Conservation (phyloP, 1,140 invertebrate species). For the Trachymyrmex cornetzi region DNA sequence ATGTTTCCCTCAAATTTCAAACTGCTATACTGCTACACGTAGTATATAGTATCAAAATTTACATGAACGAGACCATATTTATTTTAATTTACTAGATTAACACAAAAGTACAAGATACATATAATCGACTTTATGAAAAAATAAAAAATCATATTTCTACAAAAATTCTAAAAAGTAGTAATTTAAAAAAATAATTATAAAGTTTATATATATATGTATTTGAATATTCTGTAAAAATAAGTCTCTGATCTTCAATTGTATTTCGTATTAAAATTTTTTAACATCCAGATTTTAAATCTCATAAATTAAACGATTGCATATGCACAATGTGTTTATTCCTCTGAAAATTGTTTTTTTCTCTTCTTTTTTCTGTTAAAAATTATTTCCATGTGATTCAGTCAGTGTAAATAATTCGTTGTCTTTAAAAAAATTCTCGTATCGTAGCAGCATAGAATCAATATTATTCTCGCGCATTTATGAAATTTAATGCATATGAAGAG, state of each 20-base stretch:
- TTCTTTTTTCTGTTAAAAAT: neutral
- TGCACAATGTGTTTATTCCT: neutral
- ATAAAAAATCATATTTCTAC: neutral
- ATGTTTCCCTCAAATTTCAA: conserved; percentile 34
- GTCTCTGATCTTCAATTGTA: neutral
- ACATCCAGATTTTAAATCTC: neutral
- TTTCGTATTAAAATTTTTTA: conserved; percentile 11
- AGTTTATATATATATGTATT: neutral
- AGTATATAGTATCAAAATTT: neutral
- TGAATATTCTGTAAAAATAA: neutral
- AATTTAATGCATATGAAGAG: neutral
- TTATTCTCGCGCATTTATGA: neutral
- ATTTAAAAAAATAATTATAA: neutral
- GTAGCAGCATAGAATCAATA: neutral
- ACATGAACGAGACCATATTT: neutral
- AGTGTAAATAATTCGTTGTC: neutral
- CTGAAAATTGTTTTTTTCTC: too few relatives aligned
- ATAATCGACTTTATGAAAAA: neutral
- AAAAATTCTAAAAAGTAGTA: neutral
- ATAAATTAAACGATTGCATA: neutral
- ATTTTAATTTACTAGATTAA: conserved; percentile 15
- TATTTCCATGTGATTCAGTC: neutral
- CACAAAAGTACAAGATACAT: too few relatives aligned
- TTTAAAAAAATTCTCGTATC: neutral
- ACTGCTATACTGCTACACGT: neutral